Evolutionary conservation across 2,113 vertebrate species (phyloP).

Genomic region (Gambusia affinis): DNA sequence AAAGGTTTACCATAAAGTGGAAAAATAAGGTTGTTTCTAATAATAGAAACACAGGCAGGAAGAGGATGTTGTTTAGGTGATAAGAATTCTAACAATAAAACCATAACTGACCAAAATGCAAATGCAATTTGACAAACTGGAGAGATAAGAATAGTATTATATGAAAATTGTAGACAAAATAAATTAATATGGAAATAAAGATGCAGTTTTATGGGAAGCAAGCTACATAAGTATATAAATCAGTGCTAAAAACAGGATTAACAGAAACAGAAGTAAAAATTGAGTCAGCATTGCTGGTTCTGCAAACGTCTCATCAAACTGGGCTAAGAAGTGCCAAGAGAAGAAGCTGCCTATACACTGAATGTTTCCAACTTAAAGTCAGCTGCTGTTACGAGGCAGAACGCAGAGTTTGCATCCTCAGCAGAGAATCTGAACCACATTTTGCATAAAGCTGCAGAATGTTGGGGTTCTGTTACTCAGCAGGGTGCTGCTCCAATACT

Average conservation of each 20-base stretch:
- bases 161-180: neutral
- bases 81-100: constrained; percentile 13
- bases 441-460: neutral
- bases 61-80: neutral
- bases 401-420: constrained; percentile 5
- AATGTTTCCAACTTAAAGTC: constrained; percentile 22
- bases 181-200: neutral
- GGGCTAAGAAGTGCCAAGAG: constrained; percentile 21
- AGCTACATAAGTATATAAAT: constrained; percentile 12
- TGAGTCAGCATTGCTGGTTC: constrained; percentile 39
- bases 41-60: neutral
- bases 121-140: neutral
- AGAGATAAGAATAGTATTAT: neutral
- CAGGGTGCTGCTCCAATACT: neutral
- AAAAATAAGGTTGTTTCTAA: neutral
- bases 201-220: neutral
- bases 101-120: neutral
- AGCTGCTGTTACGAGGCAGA: neutral
- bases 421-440: neutral
- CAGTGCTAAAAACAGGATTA: neutral
- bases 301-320: constrained; percentile 28
- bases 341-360: constrained; percentile 1
- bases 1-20: neutral
- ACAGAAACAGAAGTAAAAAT: constrained; percentile 3
- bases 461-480: neutral